Evolutionary conservation across 2,888 invertebrate species (phyloP), one percentile per base, ranked within the genome.

Genomic region (Drosophila lutescens): DNA sequence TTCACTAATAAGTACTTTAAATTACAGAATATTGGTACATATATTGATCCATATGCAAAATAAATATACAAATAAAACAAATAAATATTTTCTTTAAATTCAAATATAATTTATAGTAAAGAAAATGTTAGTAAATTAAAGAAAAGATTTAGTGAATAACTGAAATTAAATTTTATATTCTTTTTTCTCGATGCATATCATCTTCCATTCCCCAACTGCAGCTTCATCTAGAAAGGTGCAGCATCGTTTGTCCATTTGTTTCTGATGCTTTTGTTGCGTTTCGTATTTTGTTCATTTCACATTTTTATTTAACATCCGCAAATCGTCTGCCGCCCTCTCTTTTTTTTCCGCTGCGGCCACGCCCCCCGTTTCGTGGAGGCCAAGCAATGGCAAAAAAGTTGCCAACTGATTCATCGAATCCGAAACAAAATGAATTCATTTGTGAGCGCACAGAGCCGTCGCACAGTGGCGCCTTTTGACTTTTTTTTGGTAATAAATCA

Each of bases 401-500:
- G 65, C 61, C 50, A 63, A 85, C 83, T 83, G 83, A 87, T 83
- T 85, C 88, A 83, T 83, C 88, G 88, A 76, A 68, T 38, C 26
- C 41, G 41, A 58, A 78, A 77, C 75, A 74, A 83, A 87, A 87
- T 87, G 87, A 87, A 83, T 83, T 83, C 83, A 83, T 87, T 83
- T 87, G 79, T 47, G 40, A 32, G 44, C 67, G 10, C 56, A 59
- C 62, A 69, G 63, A 49, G 66, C 86, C 77, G 38, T 41, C n/a
- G n/a, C n/a, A n/a, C n/a, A n/a, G n/a, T n/a, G n/a, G n/a, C n/a
- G n/a, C n/a, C n/a, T n/a, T n/a, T n/a, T n/a, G n/a, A n/a, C n/a
- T n/a, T n/a, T n/a, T n/a, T n/a, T n/a, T n/a, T n/a, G n/a, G n/a
- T n/a, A n/a, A n/a, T n/a, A n/a, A n/a, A n/a, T n/a, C n/a, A n/a